These are phyloP conservation scores for Spinibarbus caldwelli DNA, from an alignment of 2,797 vertebrate genomes.

Conservation along the genomic window DNA sequence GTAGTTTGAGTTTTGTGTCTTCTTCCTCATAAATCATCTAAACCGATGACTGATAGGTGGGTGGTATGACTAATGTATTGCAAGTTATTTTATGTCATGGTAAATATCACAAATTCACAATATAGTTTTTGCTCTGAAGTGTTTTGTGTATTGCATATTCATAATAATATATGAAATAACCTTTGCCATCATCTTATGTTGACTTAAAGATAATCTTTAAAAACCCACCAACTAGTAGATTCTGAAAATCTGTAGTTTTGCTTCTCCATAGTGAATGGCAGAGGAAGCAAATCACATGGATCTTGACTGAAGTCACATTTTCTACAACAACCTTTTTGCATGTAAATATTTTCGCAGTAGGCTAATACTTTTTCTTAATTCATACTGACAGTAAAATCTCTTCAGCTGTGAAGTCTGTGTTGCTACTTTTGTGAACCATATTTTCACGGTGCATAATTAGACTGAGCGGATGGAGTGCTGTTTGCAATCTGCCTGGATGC, in stretches of 20 bases:
- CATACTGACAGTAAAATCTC: slow-evolving; percentile 2
- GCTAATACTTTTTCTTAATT: slow-evolving; percentile 22
- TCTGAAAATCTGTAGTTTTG: background rate
- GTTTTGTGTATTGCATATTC: background rate
- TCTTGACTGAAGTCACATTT: background rate
- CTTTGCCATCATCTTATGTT: background rate
- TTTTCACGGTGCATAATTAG: slow-evolving; percentile 39
- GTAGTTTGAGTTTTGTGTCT: background rate
- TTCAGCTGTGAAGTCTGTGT: slow-evolving; percentile 39
- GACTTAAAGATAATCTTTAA: background rate
- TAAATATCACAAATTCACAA: background rate
- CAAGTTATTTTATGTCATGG: background rate
- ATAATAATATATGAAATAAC: background rate
- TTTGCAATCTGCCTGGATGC: slow-evolving; percentile 31
- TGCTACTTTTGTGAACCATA: slow-evolving; percentile 25
- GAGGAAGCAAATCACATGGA: background rate
- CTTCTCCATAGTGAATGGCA: background rate
- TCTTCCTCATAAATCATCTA: background rate
- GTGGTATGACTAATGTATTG: background rate
- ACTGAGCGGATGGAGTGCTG: background rate
- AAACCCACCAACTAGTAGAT: background rate
- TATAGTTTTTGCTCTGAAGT: background rate
- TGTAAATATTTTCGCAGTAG: slow-evolving; percentile 37
- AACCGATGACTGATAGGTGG: background rate
- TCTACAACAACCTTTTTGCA: slow-evolving; percentile 1